Evolutionary conservation across 2,113 vertebrate species (phyloP).

Genomic region (Zingel zingel): DNA sequence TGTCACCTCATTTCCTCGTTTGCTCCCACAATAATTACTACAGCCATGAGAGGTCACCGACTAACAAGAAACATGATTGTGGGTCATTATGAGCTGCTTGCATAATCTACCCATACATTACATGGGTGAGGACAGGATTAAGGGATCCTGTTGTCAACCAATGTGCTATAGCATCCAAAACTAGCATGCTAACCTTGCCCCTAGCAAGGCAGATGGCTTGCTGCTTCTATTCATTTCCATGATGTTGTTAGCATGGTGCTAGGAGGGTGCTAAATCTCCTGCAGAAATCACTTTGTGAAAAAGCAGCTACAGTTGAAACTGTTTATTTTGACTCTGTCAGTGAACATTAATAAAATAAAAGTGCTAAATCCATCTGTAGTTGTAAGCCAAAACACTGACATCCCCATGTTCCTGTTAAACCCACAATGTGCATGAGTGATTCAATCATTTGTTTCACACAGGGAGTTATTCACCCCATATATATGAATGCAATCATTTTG

Average conservation of each 20-base stretch:
- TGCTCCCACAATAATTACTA: too few relatives aligned
- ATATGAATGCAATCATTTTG: conserved; percentile 36
- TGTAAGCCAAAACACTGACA: background rate
- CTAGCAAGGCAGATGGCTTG: background rate
- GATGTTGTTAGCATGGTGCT: background rate
- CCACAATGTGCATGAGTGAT: conserved; percentile 27
- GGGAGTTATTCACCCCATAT: conserved; percentile 13
- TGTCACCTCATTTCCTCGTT: too few relatives aligned
- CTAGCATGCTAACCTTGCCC: conserved; percentile 7
- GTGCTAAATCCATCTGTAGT: background rate
- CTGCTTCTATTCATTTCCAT: background rate
- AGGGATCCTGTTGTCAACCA: background rate
- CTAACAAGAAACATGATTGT: too few relatives aligned
- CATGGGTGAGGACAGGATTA: too few relatives aligned
- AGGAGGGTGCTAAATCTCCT: background rate
- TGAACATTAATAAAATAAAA: background rate
- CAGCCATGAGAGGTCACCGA: too few relatives aligned
- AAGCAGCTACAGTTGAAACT: background rate
- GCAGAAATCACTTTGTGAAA: background rate
- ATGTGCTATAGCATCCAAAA: background rate
- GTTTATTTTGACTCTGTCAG: background rate
- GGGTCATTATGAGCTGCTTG: too few relatives aligned
- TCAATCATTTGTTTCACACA: conserved; percentile 21
- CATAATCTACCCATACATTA: too few relatives aligned
- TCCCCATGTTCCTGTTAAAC: conserved; percentile 1